Conservation (phyloP, 1,140 invertebrate species). For the Psix sp. region DNA sequence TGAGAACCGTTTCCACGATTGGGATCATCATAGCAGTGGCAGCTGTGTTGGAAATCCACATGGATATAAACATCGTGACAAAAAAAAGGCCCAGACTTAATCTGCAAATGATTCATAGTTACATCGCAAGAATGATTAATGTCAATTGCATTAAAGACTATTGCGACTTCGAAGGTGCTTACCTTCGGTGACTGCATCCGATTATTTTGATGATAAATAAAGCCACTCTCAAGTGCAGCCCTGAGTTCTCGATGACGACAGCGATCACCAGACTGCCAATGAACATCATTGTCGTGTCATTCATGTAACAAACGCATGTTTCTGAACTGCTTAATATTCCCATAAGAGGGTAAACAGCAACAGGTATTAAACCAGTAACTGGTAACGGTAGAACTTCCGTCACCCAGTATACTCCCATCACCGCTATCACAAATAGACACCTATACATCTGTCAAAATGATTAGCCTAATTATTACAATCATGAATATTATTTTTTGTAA, state of each 20-base stretch:
- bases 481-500: too few species aligned
- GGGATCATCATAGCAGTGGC: slow-evolving; percentile 82
- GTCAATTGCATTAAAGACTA: slow-evolving; percentile 12
- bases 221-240: slow-evolving; percentile 82
- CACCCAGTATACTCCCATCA: slow-evolving; percentile 84
- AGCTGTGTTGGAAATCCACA: slow-evolving; percentile 83
- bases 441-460: slow-evolving; percentile 66
- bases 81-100: slow-evolving; percentile 78
- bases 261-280: slow-evolving; percentile 80
- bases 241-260: slow-evolving; percentile 81
- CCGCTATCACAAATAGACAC: slow-evolving; percentile 79
- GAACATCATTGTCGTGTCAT: slow-evolving; percentile 83
- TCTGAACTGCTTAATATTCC: slow-evolving; percentile 78
- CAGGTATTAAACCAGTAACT: slow-evolving; percentile 81
- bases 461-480: background rate
- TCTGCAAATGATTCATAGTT: slow-evolving; percentile 50
- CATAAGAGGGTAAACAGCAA: slow-evolving; percentile 80
- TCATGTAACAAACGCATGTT: slow-evolving; percentile 79
- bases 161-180: slow-evolving; percentile 5
- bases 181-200: slow-evolving; percentile 77
- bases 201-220: slow-evolving; percentile 79
- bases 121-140: background rate
- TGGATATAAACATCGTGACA: slow-evolving; percentile 80
- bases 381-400: slow-evolving; percentile 82
- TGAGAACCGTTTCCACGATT: slow-evolving; percentile 78